These are phyloP conservation scores for Maniola hyperantus DNA, from an alignment of 2,888 invertebrate species.

Conservation along the genomic window DNA sequence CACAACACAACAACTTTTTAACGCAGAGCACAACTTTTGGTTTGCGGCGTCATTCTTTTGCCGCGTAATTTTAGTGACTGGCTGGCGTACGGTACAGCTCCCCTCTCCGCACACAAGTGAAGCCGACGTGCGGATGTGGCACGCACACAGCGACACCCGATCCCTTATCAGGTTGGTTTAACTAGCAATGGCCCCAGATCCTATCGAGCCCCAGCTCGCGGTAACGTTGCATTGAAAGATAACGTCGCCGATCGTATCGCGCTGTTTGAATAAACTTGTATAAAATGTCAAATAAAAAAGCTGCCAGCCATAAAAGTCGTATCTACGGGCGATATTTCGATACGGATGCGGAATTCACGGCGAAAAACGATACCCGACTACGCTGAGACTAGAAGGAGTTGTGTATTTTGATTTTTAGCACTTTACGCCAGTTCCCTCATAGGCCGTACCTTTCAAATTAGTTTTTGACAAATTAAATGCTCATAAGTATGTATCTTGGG, in stretches of 20 bases:
- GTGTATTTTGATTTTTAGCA: not conserved
- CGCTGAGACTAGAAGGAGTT: not conserved
- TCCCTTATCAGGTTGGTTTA: conserved; percentile 80
- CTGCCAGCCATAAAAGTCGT: conserved; percentile 72
- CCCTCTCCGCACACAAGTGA: conserved; percentile 61
- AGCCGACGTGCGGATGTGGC: conserved; percentile 18
- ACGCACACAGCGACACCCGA: conserved; percentile 65
- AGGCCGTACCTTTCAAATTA: too few species aligned
- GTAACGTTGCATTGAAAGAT: conserved; percentile 83
- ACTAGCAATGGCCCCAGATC: conserved; percentile 82
- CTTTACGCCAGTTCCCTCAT: not conserved
- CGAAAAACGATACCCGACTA: conserved; percentile 20
- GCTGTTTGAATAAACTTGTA: conserved; percentile 82
- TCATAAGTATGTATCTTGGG: too few species aligned
- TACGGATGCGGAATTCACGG: conserved; percentile 30
- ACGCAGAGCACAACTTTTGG: conserved; percentile 48
- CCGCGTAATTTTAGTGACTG: conserved; percentile 81
- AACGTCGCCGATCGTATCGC: conserved; percentile 80
- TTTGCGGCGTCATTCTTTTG: conserved; percentile 76
- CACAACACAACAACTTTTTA: conserved; percentile 35
- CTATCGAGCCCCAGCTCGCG: conserved; percentile 76
- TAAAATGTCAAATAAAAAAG: conserved; percentile 82
- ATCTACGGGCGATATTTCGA: conserved; percentile 60
- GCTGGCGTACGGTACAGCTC: conserved; percentile 60
- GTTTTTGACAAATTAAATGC: too few species aligned